Evolutionary conservation across 2,113 vertebrate genomes (phyloP).

Genomic region (Geococcyx californianus): DNA sequence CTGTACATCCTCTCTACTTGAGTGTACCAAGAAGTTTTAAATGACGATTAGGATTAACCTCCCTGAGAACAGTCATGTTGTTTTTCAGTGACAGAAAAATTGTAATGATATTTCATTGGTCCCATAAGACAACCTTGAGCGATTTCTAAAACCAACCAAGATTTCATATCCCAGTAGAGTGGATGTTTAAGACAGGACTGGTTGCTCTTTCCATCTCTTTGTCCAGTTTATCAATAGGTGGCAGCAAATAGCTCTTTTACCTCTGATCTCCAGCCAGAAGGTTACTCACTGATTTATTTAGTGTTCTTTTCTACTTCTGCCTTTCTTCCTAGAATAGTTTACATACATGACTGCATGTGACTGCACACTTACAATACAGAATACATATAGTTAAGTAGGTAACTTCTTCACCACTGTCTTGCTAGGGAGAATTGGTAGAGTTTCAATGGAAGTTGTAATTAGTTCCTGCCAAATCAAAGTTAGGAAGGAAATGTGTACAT

Average conservation of each 20-base stretch:
- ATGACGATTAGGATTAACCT: not conserved
- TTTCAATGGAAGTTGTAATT: not conserved
- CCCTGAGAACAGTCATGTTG: not conserved
- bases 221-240: slow-evolving; percentile 40
- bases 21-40: not conserved
- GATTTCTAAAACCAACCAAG: not conserved
- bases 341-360: not conserved
- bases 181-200: not conserved
- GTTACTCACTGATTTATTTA: not conserved
- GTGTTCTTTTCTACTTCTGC: not conserved
- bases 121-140: not conserved
- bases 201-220: not conserved
- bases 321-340: not conserved
- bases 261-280: not conserved
- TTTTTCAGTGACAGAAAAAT: not conserved
- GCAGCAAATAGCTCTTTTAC: slow-evolving; percentile 50
- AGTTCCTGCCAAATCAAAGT: not conserved
- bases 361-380: not conserved
- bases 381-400: not conserved
- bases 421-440: not conserved
- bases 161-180: rapidly evolving
- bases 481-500: not conserved
- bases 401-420: not conserved
- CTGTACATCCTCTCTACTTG: not conserved
- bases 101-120: not conserved